These are phyloP conservation scores for Zelostemma sp. DNA, from an alignment of 1,140 invertebrate species.

Conservation along the genomic window DNA sequence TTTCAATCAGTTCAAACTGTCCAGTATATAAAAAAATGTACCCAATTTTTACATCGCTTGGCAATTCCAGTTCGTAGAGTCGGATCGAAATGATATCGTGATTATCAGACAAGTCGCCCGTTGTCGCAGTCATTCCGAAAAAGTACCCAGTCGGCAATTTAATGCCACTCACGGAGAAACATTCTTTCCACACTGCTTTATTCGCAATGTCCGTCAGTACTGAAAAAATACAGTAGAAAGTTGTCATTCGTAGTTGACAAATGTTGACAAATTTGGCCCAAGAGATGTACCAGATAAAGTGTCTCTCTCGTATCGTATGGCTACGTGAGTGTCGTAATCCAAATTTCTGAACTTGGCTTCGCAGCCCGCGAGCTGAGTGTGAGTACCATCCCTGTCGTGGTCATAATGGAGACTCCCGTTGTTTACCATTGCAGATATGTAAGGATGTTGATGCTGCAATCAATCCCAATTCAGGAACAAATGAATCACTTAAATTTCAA, in stretches of 20 bases:
- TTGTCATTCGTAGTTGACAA: background rate
- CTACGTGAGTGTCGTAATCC: slow-evolving; percentile 90
- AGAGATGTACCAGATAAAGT: slow-evolving; percentile 79
- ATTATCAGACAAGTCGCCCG: slow-evolving; percentile 96
- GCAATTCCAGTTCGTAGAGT: slow-evolving; percentile 88
- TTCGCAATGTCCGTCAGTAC: slow-evolving; percentile 93
- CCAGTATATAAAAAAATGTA: background rate
- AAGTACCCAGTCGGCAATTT: slow-evolving; percentile 95
- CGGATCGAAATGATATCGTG: slow-evolving; percentile 95
- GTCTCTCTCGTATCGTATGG: slow-evolving; percentile 93
- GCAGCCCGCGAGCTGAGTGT: slow-evolving; percentile 95
- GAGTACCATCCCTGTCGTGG: slow-evolving; percentile 98
- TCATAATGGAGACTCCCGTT: slow-evolving; percentile 97
- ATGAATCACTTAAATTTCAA: no score
- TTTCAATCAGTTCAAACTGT: background rate
- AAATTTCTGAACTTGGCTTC: slow-evolving; percentile 95
- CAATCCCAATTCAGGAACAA: background rate
- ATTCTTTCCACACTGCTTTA: slow-evolving; percentile 94
- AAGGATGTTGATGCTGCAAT: slow-evolving; percentile 94
- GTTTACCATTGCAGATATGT: slow-evolving; percentile 98
- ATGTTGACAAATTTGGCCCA: background rate
- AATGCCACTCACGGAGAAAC: slow-evolving; percentile 91
- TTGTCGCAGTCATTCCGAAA: slow-evolving; percentile 95
- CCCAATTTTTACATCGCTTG: slow-evolving; percentile 74
- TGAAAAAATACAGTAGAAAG: slow-evolving; percentile 56